A percentile compares a stretch with the other conserved stretches of the same genome.
Conservation (phyloP, 2,888 invertebrate genomes). For the Trichopria drosophilae region DNA sequence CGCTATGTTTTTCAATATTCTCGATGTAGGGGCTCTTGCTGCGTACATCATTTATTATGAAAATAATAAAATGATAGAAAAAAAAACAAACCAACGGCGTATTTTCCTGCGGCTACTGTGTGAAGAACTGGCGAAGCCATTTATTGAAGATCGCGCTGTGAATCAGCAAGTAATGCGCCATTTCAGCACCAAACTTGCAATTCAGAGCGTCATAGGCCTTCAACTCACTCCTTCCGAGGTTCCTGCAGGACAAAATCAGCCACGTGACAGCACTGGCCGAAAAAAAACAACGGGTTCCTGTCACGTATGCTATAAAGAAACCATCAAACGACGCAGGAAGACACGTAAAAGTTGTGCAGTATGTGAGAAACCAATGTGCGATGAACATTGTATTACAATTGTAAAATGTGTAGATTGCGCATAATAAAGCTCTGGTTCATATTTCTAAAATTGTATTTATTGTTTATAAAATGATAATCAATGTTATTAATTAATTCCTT, state of each 20-base stretch:
- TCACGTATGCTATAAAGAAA: constrained; percentile 4
- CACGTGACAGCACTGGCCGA: constrained; percentile 2
- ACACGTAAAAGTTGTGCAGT: constrained; percentile 3
- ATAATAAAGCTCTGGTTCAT: too few species aligned
- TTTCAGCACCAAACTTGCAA: constrained; percentile 3
- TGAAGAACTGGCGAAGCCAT: constrained; percentile 2
- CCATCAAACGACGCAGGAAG: constrained; percentile 9
- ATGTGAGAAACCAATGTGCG: not conserved
- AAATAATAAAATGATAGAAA: too few species aligned
- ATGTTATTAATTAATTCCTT: too few species aligned
- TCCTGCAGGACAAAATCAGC: too few species aligned
- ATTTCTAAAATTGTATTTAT: too few species aligned
- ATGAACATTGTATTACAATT: not conserved
- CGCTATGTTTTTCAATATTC: too few species aligned
- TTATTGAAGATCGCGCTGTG: constrained; percentile 1
- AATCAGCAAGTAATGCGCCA: constrained; percentile 8
- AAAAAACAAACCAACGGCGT: too few species aligned
- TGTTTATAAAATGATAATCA: too few species aligned
- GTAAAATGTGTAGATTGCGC: not conserved
- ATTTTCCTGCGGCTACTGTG: constrained; percentile 1
- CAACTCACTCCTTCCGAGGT: too few species aligned
- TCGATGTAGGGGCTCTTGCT: too few species aligned
- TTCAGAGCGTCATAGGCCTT: constrained; percentile 6
- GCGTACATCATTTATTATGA: too few species aligned
- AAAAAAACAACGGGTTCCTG: constrained; percentile 7